Evolutionary conservation across 2,797 vertebrate genomes (phyloP).

Genomic region (Phrynocephalus forsythii): DNA sequence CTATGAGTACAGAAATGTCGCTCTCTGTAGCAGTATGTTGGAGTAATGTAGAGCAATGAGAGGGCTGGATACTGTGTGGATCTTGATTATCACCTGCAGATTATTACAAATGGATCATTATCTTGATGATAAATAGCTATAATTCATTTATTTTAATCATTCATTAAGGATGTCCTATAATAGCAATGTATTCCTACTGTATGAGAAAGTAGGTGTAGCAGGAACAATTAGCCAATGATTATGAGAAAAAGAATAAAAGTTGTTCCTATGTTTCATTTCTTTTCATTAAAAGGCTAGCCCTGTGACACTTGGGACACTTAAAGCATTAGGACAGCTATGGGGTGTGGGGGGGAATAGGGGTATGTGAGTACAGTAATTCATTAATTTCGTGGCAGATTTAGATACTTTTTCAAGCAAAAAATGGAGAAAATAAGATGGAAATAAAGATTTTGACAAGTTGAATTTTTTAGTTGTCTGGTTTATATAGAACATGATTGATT

Average conservation of each 20-base stretch:
- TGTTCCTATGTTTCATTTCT: neutral
- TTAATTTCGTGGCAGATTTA: neutral
- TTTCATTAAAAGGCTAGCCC: neutral
- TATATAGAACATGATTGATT: neutral
- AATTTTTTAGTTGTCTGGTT: neutral
- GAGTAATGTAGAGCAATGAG: neutral
- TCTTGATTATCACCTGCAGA: neutral
- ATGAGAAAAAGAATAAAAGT: neutral
- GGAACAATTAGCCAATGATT: neutral
- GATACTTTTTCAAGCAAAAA: neutral
- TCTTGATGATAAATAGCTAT: neutral
- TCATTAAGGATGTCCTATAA: neutral
- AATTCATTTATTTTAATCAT: slow-evolving; percentile 30
- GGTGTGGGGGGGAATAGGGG: too few species aligned
- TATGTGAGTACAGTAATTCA: too few species aligned
- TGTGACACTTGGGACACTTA: neutral
- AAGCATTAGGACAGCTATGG: neutral
- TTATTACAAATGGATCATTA: neutral
- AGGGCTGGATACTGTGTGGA: neutral
- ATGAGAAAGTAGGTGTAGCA: neutral
- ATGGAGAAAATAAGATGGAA: neutral
- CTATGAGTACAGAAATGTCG: neutral
- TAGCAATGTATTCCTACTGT: neutral
- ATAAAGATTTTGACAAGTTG: neutral
- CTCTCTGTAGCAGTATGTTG: neutral